phyloP scores from a whole-genome alignment of 2,888 invertebrate genomes.

The Eristalis pertinax region DNA sequence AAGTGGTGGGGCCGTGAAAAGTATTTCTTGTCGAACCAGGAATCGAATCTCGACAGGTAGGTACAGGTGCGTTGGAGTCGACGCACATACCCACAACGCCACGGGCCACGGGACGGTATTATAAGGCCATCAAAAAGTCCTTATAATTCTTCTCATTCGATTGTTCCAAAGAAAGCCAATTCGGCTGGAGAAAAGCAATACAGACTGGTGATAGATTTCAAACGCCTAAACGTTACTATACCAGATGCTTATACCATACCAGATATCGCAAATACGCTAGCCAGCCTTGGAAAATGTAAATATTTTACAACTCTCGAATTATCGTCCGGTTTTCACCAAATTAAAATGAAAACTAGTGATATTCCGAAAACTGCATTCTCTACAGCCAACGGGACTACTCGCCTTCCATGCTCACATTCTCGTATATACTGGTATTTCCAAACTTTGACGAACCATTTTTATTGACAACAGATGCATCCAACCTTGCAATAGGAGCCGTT shows the following conservation, averaged over 20 bases:
- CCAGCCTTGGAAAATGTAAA: neutral
- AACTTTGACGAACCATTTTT: constrained; percentile 13
- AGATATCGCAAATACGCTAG: neutral
- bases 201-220: constrained; percentile 23
- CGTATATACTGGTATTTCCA: too few species aligned
- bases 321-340: constrained; percentile 13
- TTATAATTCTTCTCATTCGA: too few species aligned
- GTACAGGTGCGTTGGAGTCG: too few species aligned
- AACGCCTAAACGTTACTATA: constrained; percentile 27
- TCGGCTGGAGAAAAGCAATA: constrained; percentile 28
- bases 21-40: too few species aligned
- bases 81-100: too few species aligned
- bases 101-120: too few species aligned
- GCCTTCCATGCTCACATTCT: too few species aligned
- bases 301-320: neutral
- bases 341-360: too few species aligned
- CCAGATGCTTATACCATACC: constrained; percentile 17
- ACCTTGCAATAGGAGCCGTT: constrained; percentile 2
- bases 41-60: too few species aligned
- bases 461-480: constrained; percentile 7
- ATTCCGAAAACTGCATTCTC: constrained; percentile 58
- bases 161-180: neutral
- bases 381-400: too few species aligned
- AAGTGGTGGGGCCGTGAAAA: too few species aligned
- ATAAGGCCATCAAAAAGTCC: too few species aligned